These are phyloP conservation scores for Cyclura pinguis DNA, from an alignment of 2,797 vertebrate genomes.

Conservation along the genomic window DNA sequence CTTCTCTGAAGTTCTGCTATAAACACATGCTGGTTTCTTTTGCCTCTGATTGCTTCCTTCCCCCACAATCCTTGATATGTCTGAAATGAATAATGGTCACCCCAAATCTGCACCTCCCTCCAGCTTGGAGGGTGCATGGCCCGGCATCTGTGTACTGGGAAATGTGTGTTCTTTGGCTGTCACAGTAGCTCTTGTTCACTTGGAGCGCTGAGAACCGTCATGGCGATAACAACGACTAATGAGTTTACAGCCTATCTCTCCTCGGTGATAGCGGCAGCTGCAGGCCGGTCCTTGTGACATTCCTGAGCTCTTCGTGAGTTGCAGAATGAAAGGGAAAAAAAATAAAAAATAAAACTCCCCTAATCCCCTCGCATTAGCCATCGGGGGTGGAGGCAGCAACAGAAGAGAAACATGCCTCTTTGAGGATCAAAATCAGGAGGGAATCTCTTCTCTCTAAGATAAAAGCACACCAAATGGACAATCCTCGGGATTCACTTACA, in stretches of 20 bases:
- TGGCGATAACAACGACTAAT: not conserved
- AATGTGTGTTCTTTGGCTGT: fast-evolving
- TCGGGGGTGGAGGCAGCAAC: not conserved
- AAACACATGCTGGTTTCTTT: not conserved
- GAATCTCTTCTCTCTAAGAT: not conserved
- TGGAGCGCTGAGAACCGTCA: not conserved
- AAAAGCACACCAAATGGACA: not conserved
- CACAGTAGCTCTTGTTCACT: fast-evolving
- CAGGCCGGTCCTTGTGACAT: conserved; percentile 25
- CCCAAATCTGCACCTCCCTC: too few species aligned
- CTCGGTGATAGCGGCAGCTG: conserved; percentile 12
- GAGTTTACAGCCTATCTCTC: conserved; percentile 29
- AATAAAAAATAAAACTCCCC: not conserved
- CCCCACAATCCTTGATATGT: fast-evolving
- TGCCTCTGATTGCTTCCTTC: not conserved
- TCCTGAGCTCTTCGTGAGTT: conserved; percentile 33
- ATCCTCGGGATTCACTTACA: not conserved
- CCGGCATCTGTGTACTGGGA: conserved; percentile 6
- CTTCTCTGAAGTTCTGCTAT: not conserved
- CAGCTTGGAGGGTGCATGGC: not conserved
- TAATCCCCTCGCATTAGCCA: conserved; percentile 17
- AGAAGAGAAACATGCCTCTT: conserved; percentile 32
- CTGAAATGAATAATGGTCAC: not conserved
- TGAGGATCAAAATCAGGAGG: not conserved
- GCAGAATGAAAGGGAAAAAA: conserved; percentile 40